Evolutionary conservation across 1,140 invertebrate species (phyloP), one percentile per base, ranked within the genome.

Genomic region (Contarinia nasturtii): DNA sequence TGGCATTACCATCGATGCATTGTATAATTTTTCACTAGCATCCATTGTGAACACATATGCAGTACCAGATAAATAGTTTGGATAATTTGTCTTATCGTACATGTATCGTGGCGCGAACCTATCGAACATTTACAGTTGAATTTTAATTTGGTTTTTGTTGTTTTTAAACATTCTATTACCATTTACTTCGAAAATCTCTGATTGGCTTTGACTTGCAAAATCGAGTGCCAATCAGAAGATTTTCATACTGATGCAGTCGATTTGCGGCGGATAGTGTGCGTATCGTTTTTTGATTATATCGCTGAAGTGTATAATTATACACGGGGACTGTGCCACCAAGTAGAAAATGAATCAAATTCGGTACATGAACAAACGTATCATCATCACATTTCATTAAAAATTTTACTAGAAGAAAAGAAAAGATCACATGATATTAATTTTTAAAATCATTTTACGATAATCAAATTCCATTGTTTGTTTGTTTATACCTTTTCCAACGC

Each of bases 311-410:
- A 15, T 59, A 57, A 36, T 64, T 64, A 44, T 64, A 64, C 0
- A 64, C 44, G 1, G 61, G 61, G 7, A 64, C 44, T 3, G 61
- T 63, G n/a, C 61, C 61, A 2, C 61, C 60, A 0, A 64, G 57
- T 10, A 74, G 52, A 36, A 67, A 67, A 45, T 65, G 57, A 15
- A 73, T 45, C 4, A 78, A 54, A 51, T 70, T 72, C 17, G 73
- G 72, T 44, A 86, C 65, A 65, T 88, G 86, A 5, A 90, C 70
- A 56, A 81, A 87, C 64, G 84, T 83, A 52, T 90, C 86, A 53
- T 89, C 86, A 52, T 89, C 86, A 4, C 80, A 78, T 67, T 90
- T 89, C 59, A 88, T 72, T 2, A 89, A 65, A 62, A 77, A 86
- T 44, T 72, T 74, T 2, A 72, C 69, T 64, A 57, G 27, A 27